These are phyloP conservation scores for Danionella cerebrum DNA, from an alignment of 2,113 vertebrate species.

Conservation along the genomic window DNA sequence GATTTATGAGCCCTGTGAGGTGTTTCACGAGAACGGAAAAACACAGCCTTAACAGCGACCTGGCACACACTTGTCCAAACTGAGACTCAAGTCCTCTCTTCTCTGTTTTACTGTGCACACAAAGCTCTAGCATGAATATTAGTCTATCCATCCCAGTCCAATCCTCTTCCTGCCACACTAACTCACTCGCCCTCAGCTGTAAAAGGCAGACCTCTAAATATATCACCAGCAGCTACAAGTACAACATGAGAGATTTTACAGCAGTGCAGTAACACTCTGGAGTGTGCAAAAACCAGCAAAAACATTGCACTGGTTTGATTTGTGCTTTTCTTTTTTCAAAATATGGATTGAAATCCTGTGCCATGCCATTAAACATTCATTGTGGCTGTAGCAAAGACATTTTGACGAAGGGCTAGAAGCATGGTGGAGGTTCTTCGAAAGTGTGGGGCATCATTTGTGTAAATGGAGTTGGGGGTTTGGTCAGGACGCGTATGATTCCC, in stretches of 20 bases:
- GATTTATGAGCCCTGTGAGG: conserved; percentile 54
- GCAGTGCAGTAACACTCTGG: neutral
- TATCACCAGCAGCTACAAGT: neutral
- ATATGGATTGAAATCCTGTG: too few species aligned
- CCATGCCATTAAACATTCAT: too few species aligned
- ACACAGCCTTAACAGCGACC: conserved; percentile 38
- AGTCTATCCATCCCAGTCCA: neutral
- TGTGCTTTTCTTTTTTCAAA: too few species aligned
- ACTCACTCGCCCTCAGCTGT: neutral
- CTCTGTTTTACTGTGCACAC: conserved; percentile 13
- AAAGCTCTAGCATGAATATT: conserved; percentile 13
- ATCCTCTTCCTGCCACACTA: neutral
- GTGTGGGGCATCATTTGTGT: too few species aligned
- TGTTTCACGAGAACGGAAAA: conserved; percentile 59
- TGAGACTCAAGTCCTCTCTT: neutral
- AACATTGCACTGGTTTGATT: neutral
- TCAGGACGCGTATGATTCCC: too few species aligned
- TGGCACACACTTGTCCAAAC: conserved; percentile 6
- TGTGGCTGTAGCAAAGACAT: too few species aligned
- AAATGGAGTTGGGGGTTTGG: too few species aligned
- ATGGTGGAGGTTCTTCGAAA: too few species aligned
- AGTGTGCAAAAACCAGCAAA: neutral
- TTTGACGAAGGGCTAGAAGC: too few species aligned
- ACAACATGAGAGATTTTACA: neutral
- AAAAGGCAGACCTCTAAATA: conserved; percentile 5